Evolutionary conservation across 92 coral and sea anemone species (phyloP).

Genomic region (Porites cylindrica): DNA sequence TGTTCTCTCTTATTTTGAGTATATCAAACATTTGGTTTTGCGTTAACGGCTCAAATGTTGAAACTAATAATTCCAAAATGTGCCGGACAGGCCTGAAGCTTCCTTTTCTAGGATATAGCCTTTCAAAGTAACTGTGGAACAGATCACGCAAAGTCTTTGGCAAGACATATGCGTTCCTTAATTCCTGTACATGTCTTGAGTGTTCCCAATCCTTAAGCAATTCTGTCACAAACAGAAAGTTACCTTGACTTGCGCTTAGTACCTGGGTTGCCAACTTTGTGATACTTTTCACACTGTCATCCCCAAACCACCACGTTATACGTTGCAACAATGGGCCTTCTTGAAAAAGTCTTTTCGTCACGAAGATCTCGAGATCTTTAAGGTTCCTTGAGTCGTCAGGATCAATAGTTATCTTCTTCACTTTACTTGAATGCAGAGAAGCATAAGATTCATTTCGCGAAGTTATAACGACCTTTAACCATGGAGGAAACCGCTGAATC

Average conservation of each 20-base stretch:
- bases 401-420: slow-evolving; percentile 51
- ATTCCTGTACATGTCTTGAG: neutral
- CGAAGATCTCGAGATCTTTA: slow-evolving; percentile 70
- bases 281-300: neutral
- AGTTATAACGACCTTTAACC: slow-evolving; percentile 83
- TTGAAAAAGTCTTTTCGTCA: slow-evolving; percentile 25
- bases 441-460: slow-evolving; percentile 68
- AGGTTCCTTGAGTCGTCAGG: slow-evolving; percentile 68
- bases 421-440: slow-evolving; percentile 27
- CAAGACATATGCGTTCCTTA: neutral
- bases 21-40: slow-evolving; percentile 46
- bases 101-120: slow-evolving; percentile 17
- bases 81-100: slow-evolving; percentile 34
- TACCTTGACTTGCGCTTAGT: slow-evolving; percentile 76
- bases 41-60: slow-evolving; percentile 61
- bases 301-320: slow-evolving; percentile 14
- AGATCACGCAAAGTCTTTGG: slow-evolving; percentile 17
- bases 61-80: slow-evolving; percentile 71
- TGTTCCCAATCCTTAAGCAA: slow-evolving; percentile 47
- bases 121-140: slow-evolving; percentile 30
- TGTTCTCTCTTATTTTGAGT: slow-evolving; percentile 27
- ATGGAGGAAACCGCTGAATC: slow-evolving; percentile 66
- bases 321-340: neutral
- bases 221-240: slow-evolving; percentile 72
- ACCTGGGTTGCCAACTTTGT: slow-evolving; percentile 22